These are phyloP conservation scores for Lasioglossum leucozonium DNA, from an alignment of 2,888 invertebrate genomes.

Conservation along the genomic window DNA sequence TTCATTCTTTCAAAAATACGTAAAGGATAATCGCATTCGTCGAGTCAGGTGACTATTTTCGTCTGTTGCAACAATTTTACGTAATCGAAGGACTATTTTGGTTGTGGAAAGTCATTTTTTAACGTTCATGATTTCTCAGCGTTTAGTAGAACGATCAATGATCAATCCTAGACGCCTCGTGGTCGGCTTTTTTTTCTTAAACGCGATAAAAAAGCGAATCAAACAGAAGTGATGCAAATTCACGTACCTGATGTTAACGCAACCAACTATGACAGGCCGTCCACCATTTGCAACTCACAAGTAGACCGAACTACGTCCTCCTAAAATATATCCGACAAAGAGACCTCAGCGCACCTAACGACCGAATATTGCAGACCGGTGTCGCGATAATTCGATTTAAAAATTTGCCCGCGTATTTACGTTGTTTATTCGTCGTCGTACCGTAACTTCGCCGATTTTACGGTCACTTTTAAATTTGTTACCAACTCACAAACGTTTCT, in stretches of 20 bases:
- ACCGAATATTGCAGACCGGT: constrained; percentile 26
- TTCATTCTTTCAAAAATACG: constrained; percentile 33
- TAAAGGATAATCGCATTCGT: constrained; percentile 48
- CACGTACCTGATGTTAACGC: constrained; percentile 83
- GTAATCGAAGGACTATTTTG: constrained; percentile 65
- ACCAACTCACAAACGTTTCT: neutral
- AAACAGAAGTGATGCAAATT: constrained; percentile 23
- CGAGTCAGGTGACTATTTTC: constrained; percentile 77
- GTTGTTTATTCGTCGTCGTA: neutral
- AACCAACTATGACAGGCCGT: constrained; percentile 80
- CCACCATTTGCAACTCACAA: constrained; percentile 83
- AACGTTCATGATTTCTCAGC: neutral
- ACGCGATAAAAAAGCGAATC: constrained; percentile 16
- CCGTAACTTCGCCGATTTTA: neutral
- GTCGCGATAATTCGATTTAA: constrained; percentile 42
- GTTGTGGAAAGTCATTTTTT: neutral
- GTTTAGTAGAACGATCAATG: neutral
- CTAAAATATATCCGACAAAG: constrained; percentile 62
- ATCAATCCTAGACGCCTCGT: neutral
- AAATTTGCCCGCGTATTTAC: constrained; percentile 18
- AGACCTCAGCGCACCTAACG: constrained; percentile 63
- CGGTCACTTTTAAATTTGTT: constrained; percentile 9
- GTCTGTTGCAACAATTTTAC: constrained; percentile 79
- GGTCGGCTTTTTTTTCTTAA: neutral
- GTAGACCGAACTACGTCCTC: constrained; percentile 65